These are phyloP conservation scores for Baronia brevicornis DNA, from an alignment of 2,888 invertebrate genomes.

Conservation along the genomic window DNA sequence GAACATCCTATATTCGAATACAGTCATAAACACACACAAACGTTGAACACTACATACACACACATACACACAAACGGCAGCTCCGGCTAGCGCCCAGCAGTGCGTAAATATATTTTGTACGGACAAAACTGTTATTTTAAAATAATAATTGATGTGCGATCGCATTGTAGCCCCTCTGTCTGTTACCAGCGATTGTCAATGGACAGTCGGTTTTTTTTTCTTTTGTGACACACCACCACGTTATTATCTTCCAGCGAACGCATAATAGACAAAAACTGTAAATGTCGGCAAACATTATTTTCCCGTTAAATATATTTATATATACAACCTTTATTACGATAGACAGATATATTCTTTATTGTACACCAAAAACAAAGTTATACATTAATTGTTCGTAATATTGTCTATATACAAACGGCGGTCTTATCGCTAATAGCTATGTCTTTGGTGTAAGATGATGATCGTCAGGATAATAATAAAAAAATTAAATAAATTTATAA, in stretches of 20 bases:
- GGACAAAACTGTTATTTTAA: conserved; percentile 74
- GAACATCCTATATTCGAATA: conserved; percentile 50
- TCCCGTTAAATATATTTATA: conserved; percentile 26
- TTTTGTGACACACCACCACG: conserved; percentile 37
- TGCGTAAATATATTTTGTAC: conserved; percentile 71
- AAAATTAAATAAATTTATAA: too few relatives aligned
- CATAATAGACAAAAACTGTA: conserved; percentile 22
- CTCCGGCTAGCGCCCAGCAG: conserved; percentile 36
- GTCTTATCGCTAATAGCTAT: too few relatives aligned
- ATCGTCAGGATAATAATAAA: too few relatives aligned
- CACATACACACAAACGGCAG: conserved; percentile 22
- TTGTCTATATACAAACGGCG: too few relatives aligned
- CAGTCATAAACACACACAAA: conserved; percentile 24
- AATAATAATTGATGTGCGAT: conserved; percentile 69
- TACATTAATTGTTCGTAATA: too few relatives aligned
- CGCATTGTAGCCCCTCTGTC: conserved; percentile 41
- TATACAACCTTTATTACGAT: too few relatives aligned
- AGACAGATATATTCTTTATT: too few relatives aligned
- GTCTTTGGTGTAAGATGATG: too few relatives aligned
- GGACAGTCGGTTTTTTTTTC: conserved; percentile 44
- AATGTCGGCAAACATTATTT: conserved; percentile 31
- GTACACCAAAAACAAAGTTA: too few relatives aligned
- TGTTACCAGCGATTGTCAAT: conserved; percentile 50
- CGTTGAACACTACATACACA: conserved; percentile 19
- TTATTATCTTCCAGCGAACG: conserved; percentile 36